Percentiles rank a stretch among this genome's conserved stretches.
Conservation (phyloP, 2,888 invertebrate species). For the Diaphora mendica region DNA sequence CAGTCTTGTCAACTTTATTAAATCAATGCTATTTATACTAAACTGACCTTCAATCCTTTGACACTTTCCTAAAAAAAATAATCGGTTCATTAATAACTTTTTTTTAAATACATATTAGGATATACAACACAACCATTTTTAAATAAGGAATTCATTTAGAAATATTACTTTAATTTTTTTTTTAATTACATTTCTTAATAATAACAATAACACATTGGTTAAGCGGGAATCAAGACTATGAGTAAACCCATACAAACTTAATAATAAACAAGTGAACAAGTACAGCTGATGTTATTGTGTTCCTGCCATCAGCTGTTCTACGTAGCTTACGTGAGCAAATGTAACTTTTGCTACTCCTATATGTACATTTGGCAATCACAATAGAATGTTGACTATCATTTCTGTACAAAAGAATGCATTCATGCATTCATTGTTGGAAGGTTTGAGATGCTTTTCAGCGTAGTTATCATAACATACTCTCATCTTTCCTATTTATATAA, state of each 20-base stretch:
- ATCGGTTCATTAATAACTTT: no score
- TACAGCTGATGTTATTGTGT: slow-evolving; percentile 1
- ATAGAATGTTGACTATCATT: background rate
- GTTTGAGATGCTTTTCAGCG: no score
- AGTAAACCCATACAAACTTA: slow-evolving; percentile 3
- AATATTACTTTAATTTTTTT: no score
- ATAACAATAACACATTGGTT: background rate
- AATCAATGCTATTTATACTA: no score
- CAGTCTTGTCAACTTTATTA: no score
- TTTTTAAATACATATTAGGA: no score
- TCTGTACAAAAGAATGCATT: background rate
- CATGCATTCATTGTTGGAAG: no score
- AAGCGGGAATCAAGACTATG: background rate
- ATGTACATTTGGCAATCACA: background rate
- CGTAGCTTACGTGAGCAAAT: no score
- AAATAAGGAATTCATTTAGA: no score
- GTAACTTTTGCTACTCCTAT: background rate
- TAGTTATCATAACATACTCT: background rate
- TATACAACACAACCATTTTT: no score
- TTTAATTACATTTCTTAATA: background rate
- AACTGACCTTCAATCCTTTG: no score
- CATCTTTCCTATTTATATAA: background rate
- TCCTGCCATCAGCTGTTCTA: background rate
- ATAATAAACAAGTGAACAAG: slow-evolving; percentile 6
- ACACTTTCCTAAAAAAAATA: no score